Conservation (phyloP, 2,113 vertebrate species). For the Centrocercus urophasianus region DNA sequence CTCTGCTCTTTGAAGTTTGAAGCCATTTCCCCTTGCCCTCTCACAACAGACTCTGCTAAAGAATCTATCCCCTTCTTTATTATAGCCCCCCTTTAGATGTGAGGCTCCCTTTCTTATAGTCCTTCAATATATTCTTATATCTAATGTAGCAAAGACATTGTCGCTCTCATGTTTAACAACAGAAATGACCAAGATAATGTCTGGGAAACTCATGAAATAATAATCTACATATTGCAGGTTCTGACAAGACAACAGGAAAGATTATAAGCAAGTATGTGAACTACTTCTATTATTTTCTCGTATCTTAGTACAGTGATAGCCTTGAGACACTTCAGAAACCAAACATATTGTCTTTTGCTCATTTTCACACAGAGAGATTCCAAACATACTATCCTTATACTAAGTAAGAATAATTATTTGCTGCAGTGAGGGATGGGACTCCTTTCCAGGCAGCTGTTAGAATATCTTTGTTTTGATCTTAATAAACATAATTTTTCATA, state of each 20-base stretch:
- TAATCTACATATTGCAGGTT: background rate
- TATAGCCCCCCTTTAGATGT: too few species aligned
- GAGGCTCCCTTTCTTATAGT: too few species aligned
- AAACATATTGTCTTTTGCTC: background rate
- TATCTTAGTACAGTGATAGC: background rate
- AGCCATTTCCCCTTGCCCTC: too few species aligned
- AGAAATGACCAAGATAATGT: background rate
- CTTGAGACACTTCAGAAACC: background rate
- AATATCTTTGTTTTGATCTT: background rate
- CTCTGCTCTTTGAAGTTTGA: too few species aligned
- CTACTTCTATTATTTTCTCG: background rate
- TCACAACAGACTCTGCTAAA: too few species aligned
- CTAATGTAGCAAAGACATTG: conserved; percentile 43
- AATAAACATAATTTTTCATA: background rate
- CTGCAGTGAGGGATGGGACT: background rate
- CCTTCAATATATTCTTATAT: conserved; percentile 61
- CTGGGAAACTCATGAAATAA: background rate
- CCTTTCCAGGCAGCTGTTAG: background rate
- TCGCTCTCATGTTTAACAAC: conserved; percentile 6
- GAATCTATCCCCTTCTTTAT: too few species aligned
- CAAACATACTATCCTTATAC: background rate
- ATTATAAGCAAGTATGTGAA: background rate
- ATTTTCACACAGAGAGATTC: background rate
- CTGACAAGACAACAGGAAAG: background rate
- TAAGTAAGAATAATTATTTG: background rate